phyloP scores from a whole-genome alignment of 2,888 invertebrate genomes.

The Aquatica leii region DNA sequence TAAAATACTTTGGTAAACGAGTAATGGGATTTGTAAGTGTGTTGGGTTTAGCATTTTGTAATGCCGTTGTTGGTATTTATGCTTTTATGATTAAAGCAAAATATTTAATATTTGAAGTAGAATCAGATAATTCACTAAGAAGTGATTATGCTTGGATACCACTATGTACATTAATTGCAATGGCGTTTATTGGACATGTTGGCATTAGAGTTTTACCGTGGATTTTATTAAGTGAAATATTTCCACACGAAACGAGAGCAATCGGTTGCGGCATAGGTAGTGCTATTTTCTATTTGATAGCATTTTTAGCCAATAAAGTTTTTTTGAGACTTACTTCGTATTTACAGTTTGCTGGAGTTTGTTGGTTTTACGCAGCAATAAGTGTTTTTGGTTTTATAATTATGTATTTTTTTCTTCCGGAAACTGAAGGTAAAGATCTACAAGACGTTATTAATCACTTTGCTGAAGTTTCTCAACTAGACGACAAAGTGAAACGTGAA shows the following conservation, averaged over 20 bases:
- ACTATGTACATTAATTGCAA: constrained; percentile 68
- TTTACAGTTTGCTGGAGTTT: constrained; percentile 75
- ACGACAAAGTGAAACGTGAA: constrained; percentile 57
- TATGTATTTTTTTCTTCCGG: constrained; percentile 76
- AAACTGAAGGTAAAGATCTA: constrained; percentile 82
- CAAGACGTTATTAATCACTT: constrained; percentile 77
- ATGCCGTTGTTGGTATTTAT: constrained; percentile 68
- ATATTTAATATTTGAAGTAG: background rate
- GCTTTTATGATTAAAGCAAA: constrained; percentile 44
- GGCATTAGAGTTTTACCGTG: constrained; percentile 78
- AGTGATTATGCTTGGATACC: constrained; percentile 68
- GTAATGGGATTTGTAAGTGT: constrained; percentile 73
- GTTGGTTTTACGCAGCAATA: constrained; percentile 72
- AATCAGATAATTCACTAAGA: background rate
- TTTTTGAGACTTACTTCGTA: constrained; percentile 71
- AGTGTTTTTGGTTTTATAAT: constrained; percentile 69
- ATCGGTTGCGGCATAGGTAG: constrained; percentile 77
- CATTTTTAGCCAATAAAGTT: constrained; percentile 77
- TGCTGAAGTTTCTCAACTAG: constrained; percentile 65
- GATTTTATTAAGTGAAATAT: constrained; percentile 83
- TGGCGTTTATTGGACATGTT: constrained; percentile 75
- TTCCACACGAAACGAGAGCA: constrained; percentile 72
- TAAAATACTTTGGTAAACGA: constrained; percentile 78
- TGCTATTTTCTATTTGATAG: constrained; percentile 77
- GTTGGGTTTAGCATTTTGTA: constrained; percentile 71